These are phyloP conservation scores for Muntiacus reevesi DNA, from an alignment of 2,113 vertebrate species.

Conservation along the genomic window DNA sequence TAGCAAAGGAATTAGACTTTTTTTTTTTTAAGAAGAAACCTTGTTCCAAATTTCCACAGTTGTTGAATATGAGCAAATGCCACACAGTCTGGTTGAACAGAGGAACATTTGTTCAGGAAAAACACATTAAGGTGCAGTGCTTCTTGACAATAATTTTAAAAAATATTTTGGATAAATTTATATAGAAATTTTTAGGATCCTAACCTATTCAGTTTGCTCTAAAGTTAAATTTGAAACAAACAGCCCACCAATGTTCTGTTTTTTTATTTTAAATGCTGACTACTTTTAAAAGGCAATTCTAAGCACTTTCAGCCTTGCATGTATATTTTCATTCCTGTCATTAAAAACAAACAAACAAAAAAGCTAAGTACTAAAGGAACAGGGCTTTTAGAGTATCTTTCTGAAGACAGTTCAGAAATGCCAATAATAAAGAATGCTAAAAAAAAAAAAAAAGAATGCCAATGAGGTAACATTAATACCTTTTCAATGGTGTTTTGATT, in stretches of 20 bases:
- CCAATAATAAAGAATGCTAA: neutral
- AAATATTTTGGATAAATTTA: constrained; percentile 51
- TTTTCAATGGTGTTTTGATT: neutral
- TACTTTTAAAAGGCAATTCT: neutral
- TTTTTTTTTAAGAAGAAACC: constrained; percentile 17
- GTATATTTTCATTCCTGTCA: constrained; percentile 14
- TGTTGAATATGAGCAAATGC: constrained; percentile 73
- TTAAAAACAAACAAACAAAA: neutral
- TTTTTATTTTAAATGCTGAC: neutral
- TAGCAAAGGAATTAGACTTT: constrained; percentile 38
- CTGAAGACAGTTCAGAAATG: constrained; percentile 3
- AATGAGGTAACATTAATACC: neutral
- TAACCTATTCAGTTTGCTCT: neutral
- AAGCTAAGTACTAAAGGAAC: neutral
- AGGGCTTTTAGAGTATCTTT: neutral
- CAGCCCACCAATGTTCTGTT: neutral
- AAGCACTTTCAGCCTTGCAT: neutral
- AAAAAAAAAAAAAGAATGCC: neutral
- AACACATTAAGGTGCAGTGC: constrained; percentile 44
- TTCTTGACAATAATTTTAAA: neutral
- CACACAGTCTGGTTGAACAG: constrained; percentile 76
- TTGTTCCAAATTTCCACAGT: constrained; percentile 55
- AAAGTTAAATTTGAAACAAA: constrained; percentile 25
- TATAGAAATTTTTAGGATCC: neutral
- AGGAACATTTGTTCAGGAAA: constrained; percentile 69